phyloP scores from a whole-genome alignment of 2,888 invertebrate genomes.

The Nephrotoma guestfalica region DNA sequence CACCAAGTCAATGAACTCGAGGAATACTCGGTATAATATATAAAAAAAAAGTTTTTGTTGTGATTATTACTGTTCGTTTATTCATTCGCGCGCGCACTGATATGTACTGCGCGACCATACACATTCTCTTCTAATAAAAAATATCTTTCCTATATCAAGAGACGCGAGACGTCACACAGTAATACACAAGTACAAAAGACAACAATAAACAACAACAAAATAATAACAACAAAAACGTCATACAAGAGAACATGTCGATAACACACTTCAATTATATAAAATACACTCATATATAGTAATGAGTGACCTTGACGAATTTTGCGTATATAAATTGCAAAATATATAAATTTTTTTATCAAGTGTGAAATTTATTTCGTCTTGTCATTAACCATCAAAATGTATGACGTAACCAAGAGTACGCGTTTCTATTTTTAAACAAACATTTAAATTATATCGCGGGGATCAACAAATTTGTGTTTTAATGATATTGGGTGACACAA shows the following conservation, averaged over 20 bases:
- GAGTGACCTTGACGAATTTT: neutral
- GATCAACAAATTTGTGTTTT: neutral
- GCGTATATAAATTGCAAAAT: neutral
- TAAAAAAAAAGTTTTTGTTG: neutral
- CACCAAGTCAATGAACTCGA: neutral
- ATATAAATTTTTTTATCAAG: neutral
- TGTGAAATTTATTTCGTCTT: neutral
- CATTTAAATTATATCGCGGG: neutral
- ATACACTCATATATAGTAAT: neutral
- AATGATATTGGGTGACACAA: neutral
- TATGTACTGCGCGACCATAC: neutral
- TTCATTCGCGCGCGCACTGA: neutral
- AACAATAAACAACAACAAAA: neutral
- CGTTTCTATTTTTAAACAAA: neutral
- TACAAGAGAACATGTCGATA: neutral
- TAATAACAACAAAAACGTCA: neutral
- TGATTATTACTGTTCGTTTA: neutral
- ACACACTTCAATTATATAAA: neutral
- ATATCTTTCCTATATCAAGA: neutral
- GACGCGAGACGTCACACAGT: neutral
- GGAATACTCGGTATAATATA: neutral
- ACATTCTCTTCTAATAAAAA: neutral
- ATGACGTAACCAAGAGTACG: neutral
- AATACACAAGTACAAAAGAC: neutral
- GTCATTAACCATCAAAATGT: neutral